A percentile compares a stretch with the other conserved stretches of the same genome.
Evolutionary conservation across 1,140 invertebrate species (phyloP).

Genomic region (Oppia nitens): DNA sequence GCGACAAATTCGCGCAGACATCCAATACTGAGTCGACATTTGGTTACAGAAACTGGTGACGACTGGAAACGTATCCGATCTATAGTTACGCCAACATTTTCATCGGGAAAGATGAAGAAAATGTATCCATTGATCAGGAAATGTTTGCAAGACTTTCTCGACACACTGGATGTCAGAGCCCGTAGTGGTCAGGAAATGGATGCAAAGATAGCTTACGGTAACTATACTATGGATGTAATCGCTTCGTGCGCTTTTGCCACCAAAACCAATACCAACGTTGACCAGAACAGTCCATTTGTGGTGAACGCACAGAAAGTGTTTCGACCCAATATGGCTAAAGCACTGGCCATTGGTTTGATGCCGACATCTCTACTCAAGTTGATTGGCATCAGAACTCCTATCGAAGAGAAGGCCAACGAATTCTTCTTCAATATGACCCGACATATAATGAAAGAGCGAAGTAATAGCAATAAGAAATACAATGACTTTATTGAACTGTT

Average conservation of each 20-base stretch:
- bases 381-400: neutral
- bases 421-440: conserved; percentile 1
- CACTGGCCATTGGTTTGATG: neutral
- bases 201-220: conserved; percentile 3
- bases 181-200: neutral
- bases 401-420: neutral
- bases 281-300: conserved; percentile 29
- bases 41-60: conserved; percentile 22
- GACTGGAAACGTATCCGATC: conserved; percentile 37
- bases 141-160: neutral
- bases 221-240: conserved; percentile 38
- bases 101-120: too few relatives aligned
- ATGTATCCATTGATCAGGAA: conserved; percentile 28
- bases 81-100: conserved; percentile 38
- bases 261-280: conserved; percentile 34
- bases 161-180: neutral
- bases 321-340: neutral
- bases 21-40: neutral
- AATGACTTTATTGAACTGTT: conserved; percentile 1
- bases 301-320: conserved; percentile 22
- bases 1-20: neutral
- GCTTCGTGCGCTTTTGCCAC: conserved; percentile 36
- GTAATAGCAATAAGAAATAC: neutral
- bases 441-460: conserved; percentile 2
- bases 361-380: neutral